Evolutionary conservation across 1,140 invertebrate species (phyloP).

Genomic region (Tetranychus urticae): DNA sequence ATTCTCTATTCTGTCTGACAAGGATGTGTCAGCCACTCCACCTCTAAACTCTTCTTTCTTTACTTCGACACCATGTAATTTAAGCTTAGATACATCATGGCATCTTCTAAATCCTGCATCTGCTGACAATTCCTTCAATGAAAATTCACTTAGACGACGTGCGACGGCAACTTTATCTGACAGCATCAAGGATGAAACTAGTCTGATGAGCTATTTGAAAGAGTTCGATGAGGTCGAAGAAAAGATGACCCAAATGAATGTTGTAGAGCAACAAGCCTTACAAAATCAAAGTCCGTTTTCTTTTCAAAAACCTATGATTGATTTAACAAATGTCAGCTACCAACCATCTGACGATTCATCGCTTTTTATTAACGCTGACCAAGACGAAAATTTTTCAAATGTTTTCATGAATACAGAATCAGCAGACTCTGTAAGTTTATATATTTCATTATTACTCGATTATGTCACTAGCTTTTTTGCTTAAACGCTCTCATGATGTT

Average conservation of each 20-base stretch:
- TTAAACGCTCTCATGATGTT: constrained; percentile 4
- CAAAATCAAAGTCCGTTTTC: not conserved
- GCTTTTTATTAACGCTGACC: not conserved
- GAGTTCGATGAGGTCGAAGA: constrained; percentile 3
- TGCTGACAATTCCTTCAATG: not conserved
- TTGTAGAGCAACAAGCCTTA: not conserved
- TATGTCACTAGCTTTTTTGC: not conserved
- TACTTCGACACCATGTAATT: not conserved
- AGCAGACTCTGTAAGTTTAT: not conserved
- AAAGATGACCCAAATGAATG: constrained; percentile 5
- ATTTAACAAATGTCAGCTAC: not conserved
- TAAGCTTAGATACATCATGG: not conserved
- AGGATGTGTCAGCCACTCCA: not conserved
- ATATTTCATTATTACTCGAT: not conserved
- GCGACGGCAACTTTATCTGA: not conserved
- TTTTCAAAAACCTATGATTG: not conserved
- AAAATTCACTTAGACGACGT: not conserved
- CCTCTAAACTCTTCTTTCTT: not conserved
- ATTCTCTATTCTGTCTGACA: not conserved
- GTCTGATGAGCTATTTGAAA: not conserved
- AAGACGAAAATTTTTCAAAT: constrained; percentile 1
- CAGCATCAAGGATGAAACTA: not conserved
- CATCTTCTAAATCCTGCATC: not conserved
- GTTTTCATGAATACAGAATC: not conserved
- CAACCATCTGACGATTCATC: not conserved